These are phyloP conservation scores for Heliconius nattereri DNA, from an alignment of 1,140 invertebrate genomes.

Conservation along the genomic window DNA sequence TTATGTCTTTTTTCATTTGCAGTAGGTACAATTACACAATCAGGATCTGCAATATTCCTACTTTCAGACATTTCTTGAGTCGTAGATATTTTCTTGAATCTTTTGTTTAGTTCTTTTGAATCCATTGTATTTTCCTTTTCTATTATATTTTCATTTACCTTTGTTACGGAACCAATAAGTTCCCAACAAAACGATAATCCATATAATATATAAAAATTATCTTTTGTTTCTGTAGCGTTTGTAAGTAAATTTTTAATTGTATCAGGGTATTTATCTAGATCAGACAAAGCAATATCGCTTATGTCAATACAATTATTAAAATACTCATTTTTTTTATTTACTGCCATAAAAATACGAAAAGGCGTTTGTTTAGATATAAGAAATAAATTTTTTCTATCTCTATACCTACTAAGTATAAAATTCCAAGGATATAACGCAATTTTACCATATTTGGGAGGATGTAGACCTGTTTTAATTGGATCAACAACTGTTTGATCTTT, in stretches of 20 bases:
- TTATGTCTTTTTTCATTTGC: neutral
- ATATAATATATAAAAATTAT: conserved; percentile 71
- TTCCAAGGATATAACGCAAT: conserved; percentile 64
- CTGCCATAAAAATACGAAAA: conserved; percentile 66
- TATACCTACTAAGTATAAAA: conserved; percentile 68
- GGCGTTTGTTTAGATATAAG: conserved; percentile 58
- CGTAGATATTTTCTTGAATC: neutral
- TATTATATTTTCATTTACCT: conserved; percentile 46
- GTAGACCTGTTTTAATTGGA: conserved; percentile 51
- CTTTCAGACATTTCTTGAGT: conserved; percentile 10
- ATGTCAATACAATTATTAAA: conserved; percentile 68
- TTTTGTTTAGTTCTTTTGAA: neutral
- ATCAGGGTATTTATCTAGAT: conserved; percentile 62
- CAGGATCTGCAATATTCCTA: conserved; percentile 14
- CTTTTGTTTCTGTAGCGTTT: conserved; percentile 57
- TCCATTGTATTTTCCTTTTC: neutral
- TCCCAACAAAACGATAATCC: conserved; percentile 68
- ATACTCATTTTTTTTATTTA: conserved; percentile 50
- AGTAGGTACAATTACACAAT: neutral
- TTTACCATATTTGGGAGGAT: conserved; percentile 61
- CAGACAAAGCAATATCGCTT: conserved; percentile 57
- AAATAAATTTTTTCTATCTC: conserved; percentile 67
- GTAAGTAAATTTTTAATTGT: conserved; percentile 67
- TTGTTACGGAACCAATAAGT: conserved; percentile 63
- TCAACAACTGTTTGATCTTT: conserved; percentile 50